Evolutionary conservation across 2,797 vertebrate species (phyloP).

Genomic region (Pangasius mekongensis): DNA sequence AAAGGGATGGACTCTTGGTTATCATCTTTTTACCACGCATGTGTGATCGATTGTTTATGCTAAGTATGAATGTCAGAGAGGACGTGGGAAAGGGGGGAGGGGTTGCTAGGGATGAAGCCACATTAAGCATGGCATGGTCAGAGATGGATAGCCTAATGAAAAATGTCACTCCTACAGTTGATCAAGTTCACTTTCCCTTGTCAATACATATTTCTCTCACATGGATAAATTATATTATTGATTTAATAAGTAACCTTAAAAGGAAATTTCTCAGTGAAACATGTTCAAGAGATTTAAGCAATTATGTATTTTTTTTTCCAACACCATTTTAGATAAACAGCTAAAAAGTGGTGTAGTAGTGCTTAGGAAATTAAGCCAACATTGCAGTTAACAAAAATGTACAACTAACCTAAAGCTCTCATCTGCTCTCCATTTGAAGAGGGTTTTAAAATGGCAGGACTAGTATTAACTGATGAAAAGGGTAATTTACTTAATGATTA

Average conservation of each 20-base stretch:
- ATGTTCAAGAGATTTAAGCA: background rate
- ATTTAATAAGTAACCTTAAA: background rate
- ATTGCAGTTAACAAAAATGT: background rate
- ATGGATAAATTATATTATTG: background rate
- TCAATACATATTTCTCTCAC: constrained; percentile 4
- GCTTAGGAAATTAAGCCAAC: background rate
- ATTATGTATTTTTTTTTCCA: background rate
- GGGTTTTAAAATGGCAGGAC: background rate
- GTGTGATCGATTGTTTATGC: constrained; percentile 66
- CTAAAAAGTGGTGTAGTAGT: background rate
- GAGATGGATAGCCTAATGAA: constrained; percentile 55
- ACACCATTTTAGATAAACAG: background rate
- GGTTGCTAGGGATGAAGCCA: constrained; percentile 44
- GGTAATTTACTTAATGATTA: background rate
- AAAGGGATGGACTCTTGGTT: constrained; percentile 60
- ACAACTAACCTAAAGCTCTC: background rate
- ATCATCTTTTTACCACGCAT: constrained; percentile 71
- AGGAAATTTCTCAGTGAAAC: background rate
- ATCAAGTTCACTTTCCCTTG: constrained; percentile 49
- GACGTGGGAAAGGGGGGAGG: constrained; percentile 47
- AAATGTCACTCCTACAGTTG: constrained; percentile 60
- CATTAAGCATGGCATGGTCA: constrained; percentile 48
- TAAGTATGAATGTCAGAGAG: constrained; percentile 61
- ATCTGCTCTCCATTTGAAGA: background rate
- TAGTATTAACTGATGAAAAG: background rate